Evolutionary conservation across 2,888 invertebrate genomes (phyloP), one percentile per base, ranked within the genome.

Genomic region (Acanthosepion lycidas): DNA sequence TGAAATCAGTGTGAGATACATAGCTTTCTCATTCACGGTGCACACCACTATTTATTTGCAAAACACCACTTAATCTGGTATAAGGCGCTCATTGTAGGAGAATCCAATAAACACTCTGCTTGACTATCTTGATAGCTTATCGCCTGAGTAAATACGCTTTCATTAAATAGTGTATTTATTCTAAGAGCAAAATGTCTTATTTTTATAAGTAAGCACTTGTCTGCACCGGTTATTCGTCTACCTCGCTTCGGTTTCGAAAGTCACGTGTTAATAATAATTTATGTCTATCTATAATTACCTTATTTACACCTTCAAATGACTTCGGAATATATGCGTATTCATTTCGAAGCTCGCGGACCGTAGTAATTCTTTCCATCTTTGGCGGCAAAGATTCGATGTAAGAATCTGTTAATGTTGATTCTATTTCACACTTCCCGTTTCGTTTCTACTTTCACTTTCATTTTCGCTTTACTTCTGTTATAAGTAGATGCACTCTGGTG

Each of bases 361-460:
- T 78, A 78, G 78, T 78, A 78, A 78, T 78, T 78, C n/a, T 78
- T 78, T 78, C n/a, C 78, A 78, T 78, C n/a, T 78, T n/a, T n/a
- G 12, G n/a, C 78, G 78, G 78, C 12, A 78, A 78, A 78, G 4
- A n/a, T 15, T 78, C 78, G 33, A 15, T 78, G 78, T 12, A 33
- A 15, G n/a, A n/a, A 78, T 78, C 78, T n/a, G 78, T 78, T 78
- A 78, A 78, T n/a, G 78, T 78, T 78, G 78, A 78, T 78, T 78
- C 78, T 78, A 78, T 78, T 78, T 78, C 78, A 78, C 78, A 78
- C 78, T n/a, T 78, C 33, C 78, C 18, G 12, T 78, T n/a, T n/a
- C 78, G 33, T 78, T 78, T 15, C n/a, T 12, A 78, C 78, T 78
- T 78, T 78, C n/a, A 78, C 78, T 78, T 78, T 78, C 78, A 2